A percentile compares a stretch with the other conserved stretches of the same genome.
These are phyloP conservation scores for Platichthys flesus DNA, from an alignment of 2,113 vertebrate genomes.

Conservation along the genomic window DNA sequence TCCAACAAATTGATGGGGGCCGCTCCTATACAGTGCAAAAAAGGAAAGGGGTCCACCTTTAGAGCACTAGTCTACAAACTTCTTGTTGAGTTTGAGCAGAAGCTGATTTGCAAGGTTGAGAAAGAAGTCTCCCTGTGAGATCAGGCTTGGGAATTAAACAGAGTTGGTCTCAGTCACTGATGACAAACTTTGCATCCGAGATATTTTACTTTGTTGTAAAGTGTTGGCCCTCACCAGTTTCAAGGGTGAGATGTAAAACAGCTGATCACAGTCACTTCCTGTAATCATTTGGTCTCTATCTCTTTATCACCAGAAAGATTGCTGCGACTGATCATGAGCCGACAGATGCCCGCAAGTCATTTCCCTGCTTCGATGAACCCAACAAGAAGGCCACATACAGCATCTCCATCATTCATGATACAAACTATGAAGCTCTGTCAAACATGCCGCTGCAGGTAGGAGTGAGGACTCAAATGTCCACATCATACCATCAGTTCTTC, in stretches of 20 bases:
- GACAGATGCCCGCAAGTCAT: conserved; percentile 96
- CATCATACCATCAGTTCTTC: not conserved
- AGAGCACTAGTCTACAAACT: too few species aligned
- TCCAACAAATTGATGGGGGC: too few species aligned
- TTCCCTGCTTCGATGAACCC: conserved; percentile 97
- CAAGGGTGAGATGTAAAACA: not conserved
- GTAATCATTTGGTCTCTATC: conserved; percentile 39
- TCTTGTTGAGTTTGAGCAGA: too few species aligned
- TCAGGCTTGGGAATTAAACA: not conserved
- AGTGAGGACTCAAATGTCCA: not conserved
- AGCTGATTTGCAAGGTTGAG: too few species aligned
- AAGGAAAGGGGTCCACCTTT: too few species aligned
- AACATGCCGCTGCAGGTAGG: conserved; percentile 93
- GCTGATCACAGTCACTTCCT: not conserved
- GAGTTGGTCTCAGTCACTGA: too few species aligned
- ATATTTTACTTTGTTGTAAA: not conserved
- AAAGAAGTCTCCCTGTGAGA: not conserved
- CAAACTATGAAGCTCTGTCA: conserved; percentile 83
- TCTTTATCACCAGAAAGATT: conserved; percentile 87
- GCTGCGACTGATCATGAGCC: conserved; percentile 98
- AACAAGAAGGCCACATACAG: conserved; percentile 96
- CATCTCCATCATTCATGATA: conserved; percentile 87
- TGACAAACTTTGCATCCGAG: too few species aligned
- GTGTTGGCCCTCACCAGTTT: not conserved
- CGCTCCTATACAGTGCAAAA: too few species aligned